Conservation (phyloP, 2,888 invertebrate species). For the Trimorus sp. region DNA sequence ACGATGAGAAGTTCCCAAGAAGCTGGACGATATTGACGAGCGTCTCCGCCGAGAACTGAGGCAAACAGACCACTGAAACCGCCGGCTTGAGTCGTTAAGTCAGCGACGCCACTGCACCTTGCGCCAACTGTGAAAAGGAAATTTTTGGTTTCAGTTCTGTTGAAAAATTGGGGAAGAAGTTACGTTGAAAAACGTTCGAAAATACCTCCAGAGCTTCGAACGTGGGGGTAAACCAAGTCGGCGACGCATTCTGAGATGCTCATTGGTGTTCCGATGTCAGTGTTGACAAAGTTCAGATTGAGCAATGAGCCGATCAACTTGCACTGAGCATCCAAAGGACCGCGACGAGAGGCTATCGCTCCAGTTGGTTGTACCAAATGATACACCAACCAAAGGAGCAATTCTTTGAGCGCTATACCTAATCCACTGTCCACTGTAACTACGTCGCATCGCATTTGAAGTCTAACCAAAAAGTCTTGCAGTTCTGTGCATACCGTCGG, state of each 20-base stretch:
- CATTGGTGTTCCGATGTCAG: conserved; percentile 87
- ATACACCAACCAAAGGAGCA: conserved; percentile 87
- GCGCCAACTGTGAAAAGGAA: conserved; percentile 73
- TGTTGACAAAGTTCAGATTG: conserved; percentile 86
- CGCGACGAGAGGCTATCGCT: conserved; percentile 85
- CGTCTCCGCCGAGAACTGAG: conserved; percentile 86
- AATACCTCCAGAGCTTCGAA: conserved; percentile 76
- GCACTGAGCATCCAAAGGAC: conserved; percentile 89
- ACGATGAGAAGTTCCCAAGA: conserved; percentile 88
- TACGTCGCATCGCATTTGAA: conserved; percentile 86
- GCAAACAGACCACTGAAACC: conserved; percentile 90
- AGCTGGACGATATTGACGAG: conserved; percentile 86
- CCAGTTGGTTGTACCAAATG: conserved; percentile 88
- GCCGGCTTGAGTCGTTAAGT: conserved; percentile 82
- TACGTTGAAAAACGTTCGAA: neutral
- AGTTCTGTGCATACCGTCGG: conserved; percentile 89
- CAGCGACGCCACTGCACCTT: conserved; percentile 76
- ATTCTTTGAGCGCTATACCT: conserved; percentile 85
- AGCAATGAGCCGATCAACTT: conserved; percentile 87
- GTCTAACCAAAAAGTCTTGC: conserved; percentile 87
- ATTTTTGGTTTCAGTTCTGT: neutral
- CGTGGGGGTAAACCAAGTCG: conserved; percentile 78
- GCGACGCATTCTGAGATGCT: conserved; percentile 89
- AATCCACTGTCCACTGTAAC: conserved; percentile 83
- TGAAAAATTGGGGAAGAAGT: no score